Evolutionary conservation across 2,888 invertebrate genomes (phyloP).

Genomic region (Actias luna): DNA sequence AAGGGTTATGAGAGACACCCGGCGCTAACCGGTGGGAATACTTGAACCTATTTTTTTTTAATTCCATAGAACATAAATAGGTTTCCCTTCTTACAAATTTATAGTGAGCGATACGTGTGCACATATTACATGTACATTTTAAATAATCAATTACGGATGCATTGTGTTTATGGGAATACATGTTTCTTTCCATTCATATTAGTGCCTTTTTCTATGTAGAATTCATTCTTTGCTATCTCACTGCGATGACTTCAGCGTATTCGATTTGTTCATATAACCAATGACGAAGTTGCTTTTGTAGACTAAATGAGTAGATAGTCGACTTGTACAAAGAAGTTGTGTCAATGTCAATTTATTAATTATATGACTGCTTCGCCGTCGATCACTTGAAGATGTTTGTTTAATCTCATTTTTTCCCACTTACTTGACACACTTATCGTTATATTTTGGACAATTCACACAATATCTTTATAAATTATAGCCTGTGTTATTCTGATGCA

Average conservation of each 20-base stretch:
- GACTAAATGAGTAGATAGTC: background rate
- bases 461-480: too few species aligned
- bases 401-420: background rate
- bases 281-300: background rate
- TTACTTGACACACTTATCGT: too few species aligned
- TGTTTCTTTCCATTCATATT: background rate
- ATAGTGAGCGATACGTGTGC: too few species aligned
- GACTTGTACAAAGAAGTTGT: conserved; percentile 51
- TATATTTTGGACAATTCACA: too few species aligned
- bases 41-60: too few species aligned
- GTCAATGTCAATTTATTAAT: conserved; percentile 57
- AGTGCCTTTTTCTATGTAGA: background rate
- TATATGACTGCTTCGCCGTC: conserved; percentile 27
- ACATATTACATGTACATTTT: too few species aligned
- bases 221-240: background rate
- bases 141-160: background rate
- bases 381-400: background rate
- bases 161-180: background rate
- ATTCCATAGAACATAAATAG: too few species aligned
- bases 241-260: background rate
- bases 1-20: too few species aligned
- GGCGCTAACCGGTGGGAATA: too few species aligned
- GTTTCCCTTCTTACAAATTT: too few species aligned
- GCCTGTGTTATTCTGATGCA: too few species aligned
- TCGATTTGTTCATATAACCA: background rate